Evolutionary conservation across 1,140 invertebrate species (phyloP), one percentile per base, ranked within the genome.

Genomic region (Pseudomyrmex pallidus): DNA sequence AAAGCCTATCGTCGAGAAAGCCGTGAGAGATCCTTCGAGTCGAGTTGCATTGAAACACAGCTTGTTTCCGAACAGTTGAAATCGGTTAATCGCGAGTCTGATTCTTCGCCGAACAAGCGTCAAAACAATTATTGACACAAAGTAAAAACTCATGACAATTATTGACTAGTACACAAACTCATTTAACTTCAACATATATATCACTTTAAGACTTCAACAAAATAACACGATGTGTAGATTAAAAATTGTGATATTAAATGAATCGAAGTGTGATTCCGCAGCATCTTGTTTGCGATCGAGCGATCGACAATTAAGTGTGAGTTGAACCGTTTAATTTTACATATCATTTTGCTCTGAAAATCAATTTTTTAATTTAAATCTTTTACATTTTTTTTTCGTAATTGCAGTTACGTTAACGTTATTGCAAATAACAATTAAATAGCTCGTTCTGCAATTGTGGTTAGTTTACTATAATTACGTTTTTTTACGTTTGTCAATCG

Each of bases 1-100:
- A 77, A 82, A 85, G 59, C 57, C 68, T 67, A 50, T 80, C 73
- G 44, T 74, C 85, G 70, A 44, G 83, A 83, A 85, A 88, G 73
- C 70, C 72, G 56, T 56, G 13, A 82, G 66, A 7, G 61, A 87
- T 88, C 72, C 86, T 82, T 84, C 20, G 22, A 54, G 56, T 2
- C 22, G 48, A 76, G 73, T 64, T 48, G 67, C 9, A 48, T 62
- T 48, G 22, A 15, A 4, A 48, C 74, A 13, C 73, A 20, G 56
- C 10, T n/a, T 25, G 63, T 46, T 52, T 63, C n/a, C 50, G 13
- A 44, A 35, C 35, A 7, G 35, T 35, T 25, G 56, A 35, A 13
- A 52, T 17, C 35, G n/a, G 35, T 35, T 35, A 64, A 48, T 46
- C 62, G 62, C 63, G 63, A 13, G 35, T 35, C 35, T 35, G 7